A percentile compares a stretch with the other conserved stretches of the same genome.
phyloP scores from a whole-genome alignment of 2,888 invertebrate genomes.

The Chirona hameri region DNA sequence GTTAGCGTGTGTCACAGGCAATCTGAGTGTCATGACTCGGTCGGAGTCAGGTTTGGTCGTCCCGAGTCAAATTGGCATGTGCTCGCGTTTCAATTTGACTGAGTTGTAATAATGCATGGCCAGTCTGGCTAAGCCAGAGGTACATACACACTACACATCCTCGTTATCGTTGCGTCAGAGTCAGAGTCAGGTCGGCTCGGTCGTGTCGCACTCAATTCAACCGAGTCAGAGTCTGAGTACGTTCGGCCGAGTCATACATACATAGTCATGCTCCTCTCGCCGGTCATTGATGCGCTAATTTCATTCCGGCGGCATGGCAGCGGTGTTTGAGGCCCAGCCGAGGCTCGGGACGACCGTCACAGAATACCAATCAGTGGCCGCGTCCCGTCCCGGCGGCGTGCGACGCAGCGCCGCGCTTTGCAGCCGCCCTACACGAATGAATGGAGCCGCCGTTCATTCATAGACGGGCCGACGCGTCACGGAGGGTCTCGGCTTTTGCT shows the following conservation, averaged over 20 bases:
- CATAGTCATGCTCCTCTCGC: background rate
- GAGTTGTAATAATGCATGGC: no score
- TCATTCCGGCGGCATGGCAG: background rate
- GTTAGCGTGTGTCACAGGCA: no score
- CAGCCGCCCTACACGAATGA: background rate
- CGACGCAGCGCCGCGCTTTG: background rate
- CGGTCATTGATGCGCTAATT: background rate
- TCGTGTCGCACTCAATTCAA: background rate
- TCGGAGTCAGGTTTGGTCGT: no score
- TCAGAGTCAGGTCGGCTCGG: background rate
- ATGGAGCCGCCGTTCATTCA: background rate
- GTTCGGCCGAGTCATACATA: background rate
- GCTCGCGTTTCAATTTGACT: no score
- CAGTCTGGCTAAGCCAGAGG: no score
- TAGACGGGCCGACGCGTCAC: background rate
- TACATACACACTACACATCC: no score
- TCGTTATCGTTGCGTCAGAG: background rate
- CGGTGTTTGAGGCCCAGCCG: background rate
- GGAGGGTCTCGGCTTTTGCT: background rate
- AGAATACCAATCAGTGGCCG: background rate
- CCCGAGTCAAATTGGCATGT: no score
- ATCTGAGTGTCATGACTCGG: no score
- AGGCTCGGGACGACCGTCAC: background rate
- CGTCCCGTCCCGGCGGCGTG: background rate
- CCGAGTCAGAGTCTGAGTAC: background rate